phyloP scores from a whole-genome alignment of 53 echinoderm and acorn worm species.

The Echinarachnius parma region DNA sequence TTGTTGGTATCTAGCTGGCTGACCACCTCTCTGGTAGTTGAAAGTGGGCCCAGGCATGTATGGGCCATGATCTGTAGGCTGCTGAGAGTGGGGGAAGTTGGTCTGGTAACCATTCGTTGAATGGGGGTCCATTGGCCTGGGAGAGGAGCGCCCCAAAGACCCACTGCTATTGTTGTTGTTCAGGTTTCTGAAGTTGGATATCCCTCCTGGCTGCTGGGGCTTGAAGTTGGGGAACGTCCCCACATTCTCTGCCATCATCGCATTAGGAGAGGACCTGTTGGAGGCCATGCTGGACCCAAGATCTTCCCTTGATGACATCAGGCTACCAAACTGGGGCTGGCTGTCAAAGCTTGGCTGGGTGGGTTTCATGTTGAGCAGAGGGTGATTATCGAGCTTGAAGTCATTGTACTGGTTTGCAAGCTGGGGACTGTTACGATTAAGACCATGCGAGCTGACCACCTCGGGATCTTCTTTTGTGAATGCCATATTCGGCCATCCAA shows the following conservation, averaged over 20 bases:
- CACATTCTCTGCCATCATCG: background rate
- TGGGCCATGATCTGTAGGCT: slow-evolving; percentile 7
- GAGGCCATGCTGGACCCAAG: slow-evolving; percentile 1
- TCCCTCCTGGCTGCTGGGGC: background rate
- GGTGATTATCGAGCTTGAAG: background rate
- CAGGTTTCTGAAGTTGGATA: background rate
- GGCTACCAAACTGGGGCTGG: slow-evolving; percentile 1
- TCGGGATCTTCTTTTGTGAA: slow-evolving; percentile 4
- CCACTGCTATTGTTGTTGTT: background rate
- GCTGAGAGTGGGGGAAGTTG: background rate
- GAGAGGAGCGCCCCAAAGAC: slow-evolving; percentile 4
- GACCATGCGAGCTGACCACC: background rate
- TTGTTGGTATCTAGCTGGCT: background rate
- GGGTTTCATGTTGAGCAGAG: slow-evolving; percentile 1
- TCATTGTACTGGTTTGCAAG: background rate
- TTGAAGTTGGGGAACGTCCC: background rate
- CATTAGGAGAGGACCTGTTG: slow-evolving; percentile 18
- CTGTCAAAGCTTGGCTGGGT: slow-evolving; percentile 1
- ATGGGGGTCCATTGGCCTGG: background rate
- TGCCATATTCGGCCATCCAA: slow-evolving; percentile 25
- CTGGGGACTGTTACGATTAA: slow-evolving; percentile 3
- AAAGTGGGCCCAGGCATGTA: slow-evolving; percentile 8
- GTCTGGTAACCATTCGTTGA: background rate
- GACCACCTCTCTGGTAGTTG: too few species aligned
- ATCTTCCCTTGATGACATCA: slow-evolving; percentile 6